Evolutionary conservation across 35 echinoderm and acorn worm species (phyloP), one percentile per base, ranked within the genome.

Genomic region (Apostichopus parvimensis): DNA sequence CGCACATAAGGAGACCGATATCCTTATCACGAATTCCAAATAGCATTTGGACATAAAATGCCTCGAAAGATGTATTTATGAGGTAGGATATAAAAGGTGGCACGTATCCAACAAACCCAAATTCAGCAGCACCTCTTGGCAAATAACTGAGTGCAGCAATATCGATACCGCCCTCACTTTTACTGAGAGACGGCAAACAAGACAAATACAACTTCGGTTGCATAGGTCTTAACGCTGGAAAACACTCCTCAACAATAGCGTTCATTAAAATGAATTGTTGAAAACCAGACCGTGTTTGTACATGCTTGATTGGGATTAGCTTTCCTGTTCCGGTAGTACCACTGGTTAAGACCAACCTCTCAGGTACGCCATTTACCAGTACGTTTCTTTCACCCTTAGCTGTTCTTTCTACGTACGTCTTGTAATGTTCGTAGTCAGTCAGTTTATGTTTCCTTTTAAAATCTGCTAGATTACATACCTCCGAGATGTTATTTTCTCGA

Each of bases 271-370:
- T 13, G 7, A 0, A 6, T 55, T 6, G 11, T 81, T 9, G 2
- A 6, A 18, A 8, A 13, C 18, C 23, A 24, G 20, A 0, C 34
- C 68, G 70, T 15, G 18, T 5, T 53, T 8, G 9, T 57, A 57
- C 1, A 11, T 70, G 26, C 54, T 55, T 85, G n/a, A 64, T 28
- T 52, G 95, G 95, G 14, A 94, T 88, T 15, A 82, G 71, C 55
- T 94, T 94, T 5, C 91, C 92, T 23, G 70, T 58, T 60, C 95
- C 95, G 5, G 95, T 94, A 18, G 95, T 97, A 4, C 95, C 95
- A 5, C 93, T 93, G 11, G 95, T 97, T 7, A 93, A 62, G 1
- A 73, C 59, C 34, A 97, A 91, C 2, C 91, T 90, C 6, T 59
- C 60, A 11, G 78, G 87, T 77, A 77, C 66, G 9, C 92, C 91